Percentiles rank a stretch among this genome's conserved stretches.
phyloP scores from a whole-genome alignment of 2,113 vertebrate genomes.

The Motacilla tschutschensis region DNA sequence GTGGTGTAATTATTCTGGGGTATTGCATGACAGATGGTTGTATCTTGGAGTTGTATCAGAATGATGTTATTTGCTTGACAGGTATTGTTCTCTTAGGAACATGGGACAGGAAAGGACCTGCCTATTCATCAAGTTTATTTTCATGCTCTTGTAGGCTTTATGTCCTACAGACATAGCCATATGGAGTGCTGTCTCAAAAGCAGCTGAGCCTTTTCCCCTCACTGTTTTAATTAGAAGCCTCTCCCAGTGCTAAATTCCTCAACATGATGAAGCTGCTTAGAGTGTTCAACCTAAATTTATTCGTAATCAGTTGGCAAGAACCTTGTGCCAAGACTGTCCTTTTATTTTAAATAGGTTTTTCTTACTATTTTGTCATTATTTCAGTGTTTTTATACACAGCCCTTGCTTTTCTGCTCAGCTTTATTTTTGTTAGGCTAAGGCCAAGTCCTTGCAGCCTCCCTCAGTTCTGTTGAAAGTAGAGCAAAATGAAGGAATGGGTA shows the following conservation, averaged over 20 bases:
- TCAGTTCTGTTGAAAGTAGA: background rate
- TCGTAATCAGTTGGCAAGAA: background rate
- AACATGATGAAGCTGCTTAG: background rate
- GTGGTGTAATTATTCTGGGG: background rate
- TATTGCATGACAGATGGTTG: background rate
- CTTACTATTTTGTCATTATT: background rate
- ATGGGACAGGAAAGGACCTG: background rate
- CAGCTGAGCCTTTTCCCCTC: background rate
- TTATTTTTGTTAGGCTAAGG: background rate
- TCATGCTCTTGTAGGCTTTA: slow-evolving; percentile 18
- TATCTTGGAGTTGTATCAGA: slow-evolving; percentile 9
- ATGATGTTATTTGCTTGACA: slow-evolving; percentile 28
- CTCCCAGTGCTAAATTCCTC: background rate
- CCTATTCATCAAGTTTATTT: slow-evolving; percentile 46
- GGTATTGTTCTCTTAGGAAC: slow-evolving; percentile 17
- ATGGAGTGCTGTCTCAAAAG: background rate
- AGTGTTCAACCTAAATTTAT: background rate
- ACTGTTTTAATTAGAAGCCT: slow-evolving; percentile 2
- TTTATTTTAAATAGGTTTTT: background rate
- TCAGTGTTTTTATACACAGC: background rate
- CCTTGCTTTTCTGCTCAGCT: background rate
- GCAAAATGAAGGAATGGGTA: background rate
- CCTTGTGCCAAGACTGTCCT: background rate
- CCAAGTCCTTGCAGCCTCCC: background rate
- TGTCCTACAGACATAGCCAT: background rate